A percentile compares a stretch with the other conserved stretches of the same genome.
These are phyloP conservation scores for Therioaphis trifolii DNA, from an alignment of 2,888 invertebrate genomes.

Conservation along the genomic window DNA sequence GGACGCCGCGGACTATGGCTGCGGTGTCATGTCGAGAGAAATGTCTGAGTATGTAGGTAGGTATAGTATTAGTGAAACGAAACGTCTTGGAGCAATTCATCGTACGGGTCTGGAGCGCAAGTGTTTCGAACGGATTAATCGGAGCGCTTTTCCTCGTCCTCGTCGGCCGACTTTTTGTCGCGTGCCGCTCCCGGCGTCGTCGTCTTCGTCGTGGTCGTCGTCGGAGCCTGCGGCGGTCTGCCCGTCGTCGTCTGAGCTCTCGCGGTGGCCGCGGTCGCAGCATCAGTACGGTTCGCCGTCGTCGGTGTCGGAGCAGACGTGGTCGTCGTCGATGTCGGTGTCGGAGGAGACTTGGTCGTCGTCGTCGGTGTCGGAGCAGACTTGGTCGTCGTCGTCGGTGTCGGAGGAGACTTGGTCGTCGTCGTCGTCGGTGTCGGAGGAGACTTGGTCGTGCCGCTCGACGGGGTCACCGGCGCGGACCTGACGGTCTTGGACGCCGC, in stretches of 20 bases:
- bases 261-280: background rate
- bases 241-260: no score
- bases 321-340: background rate
- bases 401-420: background rate
- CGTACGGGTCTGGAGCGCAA: slow-evolving; percentile 3
- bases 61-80: background rate
- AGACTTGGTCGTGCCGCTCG: background rate
- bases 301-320: background rate
- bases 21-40: background rate
- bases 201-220: no score
- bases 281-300: no score
- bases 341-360: background rate
- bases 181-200: background rate
- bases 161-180: background rate
- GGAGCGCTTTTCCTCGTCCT: background rate
- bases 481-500: background rate
- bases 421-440: background rate
- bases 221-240: background rate
- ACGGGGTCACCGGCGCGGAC: background rate
- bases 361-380: background rate
- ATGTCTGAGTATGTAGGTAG: background rate
- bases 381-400: background rate
- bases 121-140: background rate
- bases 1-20: background rate
- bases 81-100: slow-evolving; percentile 32